Evolutionary conservation across 2,797 vertebrate genomes (phyloP), one percentile per base, ranked within the genome.

Genomic region (Pempheris klunzingeri): DNA sequence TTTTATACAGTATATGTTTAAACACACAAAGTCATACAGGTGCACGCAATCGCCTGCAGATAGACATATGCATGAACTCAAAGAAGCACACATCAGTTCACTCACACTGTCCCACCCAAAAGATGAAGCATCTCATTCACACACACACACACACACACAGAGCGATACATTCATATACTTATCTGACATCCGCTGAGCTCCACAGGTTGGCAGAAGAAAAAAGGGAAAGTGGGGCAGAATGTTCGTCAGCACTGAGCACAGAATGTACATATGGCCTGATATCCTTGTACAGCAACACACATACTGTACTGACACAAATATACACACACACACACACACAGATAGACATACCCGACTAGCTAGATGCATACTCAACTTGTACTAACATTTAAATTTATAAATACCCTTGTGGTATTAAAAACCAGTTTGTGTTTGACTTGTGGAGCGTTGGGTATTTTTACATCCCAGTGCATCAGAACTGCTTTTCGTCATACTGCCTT

Each of bases 181-280:
- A 46, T 63, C 28, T 32, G 10, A 39, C 12, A 1, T 68, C 20
- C 55, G 38, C 22, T 62, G 20, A 72, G 67, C 66, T 61, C 79
- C 53, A 73, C 58, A 80, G 80, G 62, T 76, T 78, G 53, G 52
- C 50, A 20, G 67, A 58, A 75, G 59, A 68, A 86, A 43, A 87
- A 62, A 39, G 17, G 32, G 58, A 88, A 91, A 92, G 66, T 91
- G 84, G 86, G 83, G 54, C 69, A 79, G 68, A 75, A 18, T 91
- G 82, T 90, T 90, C 68, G 41, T 73, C 52, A 85, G 71, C 57
- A 52, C 66, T 18, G 7, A 62, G 76, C 54, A 67, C 61, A 81
- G 64, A 76, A 32, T 62, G 64, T 60, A 43, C 81, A 69, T 59
- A 52, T 64, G 71, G 74, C 74, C 58, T 58, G 76, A 58, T 74